Evolutionary conservation across 2,888 invertebrate genomes (phyloP).

Genomic region (Cerceris ruficornis): DNA sequence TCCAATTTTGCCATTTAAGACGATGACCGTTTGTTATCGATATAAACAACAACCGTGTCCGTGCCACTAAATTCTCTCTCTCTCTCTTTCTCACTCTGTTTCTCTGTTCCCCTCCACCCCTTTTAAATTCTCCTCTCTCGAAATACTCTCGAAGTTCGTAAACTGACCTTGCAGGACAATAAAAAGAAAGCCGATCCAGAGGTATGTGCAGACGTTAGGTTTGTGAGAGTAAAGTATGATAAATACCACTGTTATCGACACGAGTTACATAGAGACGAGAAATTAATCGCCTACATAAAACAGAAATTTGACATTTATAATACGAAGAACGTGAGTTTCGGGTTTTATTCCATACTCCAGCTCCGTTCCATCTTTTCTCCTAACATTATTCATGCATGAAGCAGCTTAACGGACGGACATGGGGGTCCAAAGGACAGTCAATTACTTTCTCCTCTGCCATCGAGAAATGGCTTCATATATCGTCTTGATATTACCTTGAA

Average conservation of each 20-base stretch:
- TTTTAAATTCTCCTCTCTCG: neutral
- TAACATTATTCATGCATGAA: conserved; percentile 41
- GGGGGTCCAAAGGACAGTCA: conserved; percentile 38
- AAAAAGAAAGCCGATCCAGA: no score
- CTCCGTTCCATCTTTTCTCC: conserved; percentile 24
- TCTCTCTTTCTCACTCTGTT: neutral
- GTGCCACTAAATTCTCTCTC: neutral
- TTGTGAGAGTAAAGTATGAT: conserved; percentile 30
- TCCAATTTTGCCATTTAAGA: no score
- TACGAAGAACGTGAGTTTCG: conserved; percentile 18
- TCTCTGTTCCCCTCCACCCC: neutral
- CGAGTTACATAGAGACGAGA: neutral
- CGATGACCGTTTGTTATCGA: neutral
- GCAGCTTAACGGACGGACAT: conserved; percentile 35
- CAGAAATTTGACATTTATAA: conserved; percentile 50
- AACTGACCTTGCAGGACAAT: no score
- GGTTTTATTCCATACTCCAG: conserved; percentile 25
- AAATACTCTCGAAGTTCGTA: no score
- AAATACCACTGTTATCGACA: conserved; percentile 21
- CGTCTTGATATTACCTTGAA: conserved; percentile 1
- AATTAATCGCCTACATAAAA: conserved; percentile 47
- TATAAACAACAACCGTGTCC: neutral
- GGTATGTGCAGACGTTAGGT: conserved; percentile 16
- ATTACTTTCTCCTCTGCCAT: conserved; percentile 24
- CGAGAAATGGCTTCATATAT: conserved; percentile 15